Conservation (phyloP, 2,888 invertebrate species). For the Tupiocoris notatus region DNA sequence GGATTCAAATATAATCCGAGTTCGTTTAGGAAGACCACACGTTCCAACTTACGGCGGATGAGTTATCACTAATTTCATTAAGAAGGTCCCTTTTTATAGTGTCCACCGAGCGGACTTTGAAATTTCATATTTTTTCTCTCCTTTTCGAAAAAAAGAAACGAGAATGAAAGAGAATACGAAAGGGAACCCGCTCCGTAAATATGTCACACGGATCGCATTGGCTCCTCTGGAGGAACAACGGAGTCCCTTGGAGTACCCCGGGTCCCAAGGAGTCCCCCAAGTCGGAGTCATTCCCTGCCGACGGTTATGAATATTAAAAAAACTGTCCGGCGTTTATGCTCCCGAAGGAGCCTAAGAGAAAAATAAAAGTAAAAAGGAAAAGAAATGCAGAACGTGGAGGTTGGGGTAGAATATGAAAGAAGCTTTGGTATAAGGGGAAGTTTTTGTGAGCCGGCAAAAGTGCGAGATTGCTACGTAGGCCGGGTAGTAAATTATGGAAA, state of each 20-base stretch:
- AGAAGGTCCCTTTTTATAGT: conserved; percentile 35
- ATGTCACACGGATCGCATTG: background rate
- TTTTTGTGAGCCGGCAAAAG: no score
- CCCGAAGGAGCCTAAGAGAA: background rate
- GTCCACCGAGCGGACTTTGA: background rate
- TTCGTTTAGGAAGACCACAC: background rate
- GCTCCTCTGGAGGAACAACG: background rate
- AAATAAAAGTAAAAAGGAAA: background rate
- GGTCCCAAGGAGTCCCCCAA: no score
- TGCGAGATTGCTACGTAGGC: background rate
- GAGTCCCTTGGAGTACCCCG: no score
- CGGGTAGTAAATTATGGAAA: background rate
- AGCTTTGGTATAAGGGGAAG: no score
- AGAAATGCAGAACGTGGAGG: background rate
- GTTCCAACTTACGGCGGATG: background rate
- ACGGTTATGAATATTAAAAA: background rate
- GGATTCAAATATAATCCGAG: background rate
- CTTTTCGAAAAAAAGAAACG: background rate
- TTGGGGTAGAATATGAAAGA: no score
- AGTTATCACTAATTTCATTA: conserved; percentile 38
- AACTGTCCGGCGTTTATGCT: background rate
- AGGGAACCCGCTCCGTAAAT: background rate
- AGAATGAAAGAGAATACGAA: background rate
- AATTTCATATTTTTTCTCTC: no score
- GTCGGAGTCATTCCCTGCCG: background rate